Evolutionary conservation across 2,888 invertebrate species (phyloP).

Genomic region (Trissoscelio sp.): DNA sequence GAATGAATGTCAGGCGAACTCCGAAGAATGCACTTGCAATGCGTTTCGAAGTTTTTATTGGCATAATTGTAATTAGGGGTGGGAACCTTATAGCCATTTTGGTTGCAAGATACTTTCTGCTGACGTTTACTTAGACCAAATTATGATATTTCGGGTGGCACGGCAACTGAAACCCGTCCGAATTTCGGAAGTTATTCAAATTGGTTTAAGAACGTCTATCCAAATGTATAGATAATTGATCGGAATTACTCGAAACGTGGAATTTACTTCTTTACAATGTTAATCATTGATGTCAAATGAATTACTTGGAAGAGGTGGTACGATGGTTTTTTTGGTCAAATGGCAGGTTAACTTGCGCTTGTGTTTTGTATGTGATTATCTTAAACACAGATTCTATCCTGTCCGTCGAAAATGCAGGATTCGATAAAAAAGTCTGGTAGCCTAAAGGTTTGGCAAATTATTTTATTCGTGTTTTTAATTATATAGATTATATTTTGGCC

Average conservation of each 20-base stretch:
- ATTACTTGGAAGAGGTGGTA: slow-evolving; percentile 25
- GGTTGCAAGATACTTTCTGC: slow-evolving; percentile 33
- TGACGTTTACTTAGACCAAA: slow-evolving; percentile 42
- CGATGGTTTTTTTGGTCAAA: slow-evolving; percentile 24
- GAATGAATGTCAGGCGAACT: slow-evolving; percentile 54
- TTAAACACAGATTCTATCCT: slow-evolving; percentile 44
- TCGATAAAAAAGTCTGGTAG: slow-evolving; percentile 59
- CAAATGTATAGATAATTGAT: slow-evolving; percentile 24
- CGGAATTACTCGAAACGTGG: slow-evolving; percentile 28
- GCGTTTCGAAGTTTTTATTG: slow-evolving; percentile 17
- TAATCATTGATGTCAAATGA: slow-evolving; percentile 41
- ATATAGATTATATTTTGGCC: slow-evolving; percentile 38
- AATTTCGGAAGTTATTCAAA: slow-evolving; percentile 39
- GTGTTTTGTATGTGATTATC: slow-evolving; percentile 48
- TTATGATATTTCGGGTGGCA: slow-evolving; percentile 37
- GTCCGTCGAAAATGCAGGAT: slow-evolving; percentile 28
- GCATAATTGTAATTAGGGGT: slow-evolving; percentile 22
- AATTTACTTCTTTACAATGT: slow-evolving; percentile 27
- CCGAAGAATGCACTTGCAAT: slow-evolving; percentile 5
- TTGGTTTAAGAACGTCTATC: slow-evolving; percentile 6
- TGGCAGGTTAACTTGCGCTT: background rate
- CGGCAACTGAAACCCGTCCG: slow-evolving; percentile 7
- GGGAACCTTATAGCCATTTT: slow-evolving; percentile 1
- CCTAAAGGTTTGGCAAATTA: slow-evolving; percentile 61
- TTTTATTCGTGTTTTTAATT: slow-evolving; percentile 63